phyloP scores from a whole-genome alignment of 2,888 invertebrate species.

The Leucophenga montana region DNA sequence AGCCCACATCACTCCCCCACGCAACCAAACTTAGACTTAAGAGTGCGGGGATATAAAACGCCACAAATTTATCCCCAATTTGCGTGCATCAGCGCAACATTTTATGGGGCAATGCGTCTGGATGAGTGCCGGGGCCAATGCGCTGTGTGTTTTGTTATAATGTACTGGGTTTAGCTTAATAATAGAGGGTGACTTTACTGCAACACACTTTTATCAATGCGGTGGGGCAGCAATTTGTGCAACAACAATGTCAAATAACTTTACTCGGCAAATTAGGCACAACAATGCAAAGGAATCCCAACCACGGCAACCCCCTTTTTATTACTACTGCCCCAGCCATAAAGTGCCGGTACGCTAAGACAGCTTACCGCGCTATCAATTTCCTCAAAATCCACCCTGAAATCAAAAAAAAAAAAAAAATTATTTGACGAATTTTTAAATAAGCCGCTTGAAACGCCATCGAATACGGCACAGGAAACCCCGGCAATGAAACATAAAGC shows the following conservation, averaged over 20 bases:
- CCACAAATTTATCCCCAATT: slow-evolving; percentile 65
- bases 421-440: slow-evolving; percentile 17
- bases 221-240: slow-evolving; percentile 62
- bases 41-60: slow-evolving; percentile 10
- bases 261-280: slow-evolving; percentile 26
- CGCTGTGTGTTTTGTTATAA: slow-evolving; percentile 20
- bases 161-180: slow-evolving; percentile 45
- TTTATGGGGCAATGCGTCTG: slow-evolving; percentile 48
- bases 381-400: slow-evolving; percentile 11
- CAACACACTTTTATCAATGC: slow-evolving; percentile 57
- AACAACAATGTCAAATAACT: slow-evolving; percentile 53
- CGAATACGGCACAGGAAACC: background rate
- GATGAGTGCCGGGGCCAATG: slow-evolving; percentile 3
- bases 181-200: slow-evolving; percentile 41
- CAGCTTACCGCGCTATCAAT: slow-evolving; percentile 9
- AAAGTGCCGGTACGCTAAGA: background rate
- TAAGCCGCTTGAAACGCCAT: slow-evolving; percentile 8
- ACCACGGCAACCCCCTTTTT: too few relatives aligned
- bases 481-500: slow-evolving; percentile 36
- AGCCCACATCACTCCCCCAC: slow-evolving; percentile 24
- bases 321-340: background rate
- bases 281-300: slow-evolving; percentile 8
- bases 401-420: too few relatives aligned
- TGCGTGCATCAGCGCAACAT: slow-evolving; percentile 67
- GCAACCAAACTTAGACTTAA: slow-evolving; percentile 34